phyloP scores from a whole-genome alignment of 2,797 vertebrate species.

The Mormyrus hasselquistii region DNA sequence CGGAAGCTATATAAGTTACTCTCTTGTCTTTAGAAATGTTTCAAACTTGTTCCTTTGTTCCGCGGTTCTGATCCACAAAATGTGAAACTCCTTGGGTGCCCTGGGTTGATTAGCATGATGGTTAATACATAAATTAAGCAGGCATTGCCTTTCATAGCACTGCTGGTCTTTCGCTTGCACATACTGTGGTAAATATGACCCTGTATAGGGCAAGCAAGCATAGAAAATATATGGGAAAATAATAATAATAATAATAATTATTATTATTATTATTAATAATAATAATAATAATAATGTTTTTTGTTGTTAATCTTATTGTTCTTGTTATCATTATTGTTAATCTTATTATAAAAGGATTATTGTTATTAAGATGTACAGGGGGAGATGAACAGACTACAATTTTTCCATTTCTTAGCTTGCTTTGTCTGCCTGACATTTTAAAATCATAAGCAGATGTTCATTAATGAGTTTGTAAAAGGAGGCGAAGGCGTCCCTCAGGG shows the following conservation, averaged over 20 bases:
- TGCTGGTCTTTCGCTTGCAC: not conserved
- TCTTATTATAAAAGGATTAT: not conserved
- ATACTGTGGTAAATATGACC: not conserved
- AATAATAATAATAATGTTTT: too few species aligned
- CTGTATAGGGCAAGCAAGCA: not conserved
- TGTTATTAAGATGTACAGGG: not conserved
- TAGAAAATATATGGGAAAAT: not conserved
- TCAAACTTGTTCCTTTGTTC: constrained; percentile 7
- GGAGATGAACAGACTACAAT: not conserved
- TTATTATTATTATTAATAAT: not conserved
- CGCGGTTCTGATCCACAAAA: not conserved
- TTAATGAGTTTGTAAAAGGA: constrained; percentile 12
- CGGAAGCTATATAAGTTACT: not conserved
- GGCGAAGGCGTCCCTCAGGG: not conserved
- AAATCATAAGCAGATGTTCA: constrained; percentile 24
- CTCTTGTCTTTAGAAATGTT: not conserved
- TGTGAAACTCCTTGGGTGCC: not conserved
- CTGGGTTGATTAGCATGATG: not conserved
- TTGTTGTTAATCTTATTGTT: too few species aligned
- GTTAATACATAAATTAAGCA: not conserved
- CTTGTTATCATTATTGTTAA: not conserved
- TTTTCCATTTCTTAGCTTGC: not conserved
- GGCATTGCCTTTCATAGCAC: not conserved
- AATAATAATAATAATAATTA: not conserved
- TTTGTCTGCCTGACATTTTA: constrained; percentile 18